A percentile compares a stretch with the other conserved stretches of the same genome.
Conservation (phyloP, 1,140 invertebrate species). For the Ceratosolen solmsi region DNA sequence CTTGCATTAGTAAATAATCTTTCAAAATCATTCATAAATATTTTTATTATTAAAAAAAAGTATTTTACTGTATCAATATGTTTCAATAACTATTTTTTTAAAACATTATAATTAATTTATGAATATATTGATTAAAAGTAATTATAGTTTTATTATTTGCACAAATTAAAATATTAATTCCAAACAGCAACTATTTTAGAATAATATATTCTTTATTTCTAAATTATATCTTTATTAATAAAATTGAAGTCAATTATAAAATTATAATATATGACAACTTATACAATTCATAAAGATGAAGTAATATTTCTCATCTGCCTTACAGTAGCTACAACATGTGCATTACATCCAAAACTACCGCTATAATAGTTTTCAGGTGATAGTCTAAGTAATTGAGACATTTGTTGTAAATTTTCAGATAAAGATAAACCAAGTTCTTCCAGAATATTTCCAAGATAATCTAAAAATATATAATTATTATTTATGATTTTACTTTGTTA, state of each 20-base stretch:
- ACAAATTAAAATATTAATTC: too few relatives aligned
- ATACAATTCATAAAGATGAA: conserved; percentile 63
- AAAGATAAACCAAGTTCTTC: conserved; percentile 87
- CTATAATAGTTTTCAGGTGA: conserved; percentile 80
- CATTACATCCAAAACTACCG: conserved; percentile 78
- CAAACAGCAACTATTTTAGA: too few relatives aligned
- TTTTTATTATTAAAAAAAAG: too few relatives aligned
- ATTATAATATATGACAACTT: conserved; percentile 11
- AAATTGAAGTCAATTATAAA: background rate
- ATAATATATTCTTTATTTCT: too few relatives aligned
- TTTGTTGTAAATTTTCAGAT: conserved; percentile 81
- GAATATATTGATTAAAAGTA: too few relatives aligned
- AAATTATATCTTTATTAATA: background rate
- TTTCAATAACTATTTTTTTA: too few relatives aligned
- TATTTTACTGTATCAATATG: too few relatives aligned
- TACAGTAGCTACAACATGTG: conserved; percentile 82
- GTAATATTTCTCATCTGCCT: conserved; percentile 83
- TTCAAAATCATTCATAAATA: too few relatives aligned
- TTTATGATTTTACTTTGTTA: too few relatives aligned
- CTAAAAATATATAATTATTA: conserved; percentile 69
- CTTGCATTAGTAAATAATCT: too few relatives aligned
- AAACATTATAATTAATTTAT: too few relatives aligned
- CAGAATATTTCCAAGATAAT: conserved; percentile 88
- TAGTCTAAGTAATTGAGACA: conserved; percentile 80
- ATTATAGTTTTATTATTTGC: too few relatives aligned